These are phyloP conservation scores for Phasianus colchicus DNA, from an alignment of 2,113 vertebrate genomes.

Conservation along the genomic window DNA sequence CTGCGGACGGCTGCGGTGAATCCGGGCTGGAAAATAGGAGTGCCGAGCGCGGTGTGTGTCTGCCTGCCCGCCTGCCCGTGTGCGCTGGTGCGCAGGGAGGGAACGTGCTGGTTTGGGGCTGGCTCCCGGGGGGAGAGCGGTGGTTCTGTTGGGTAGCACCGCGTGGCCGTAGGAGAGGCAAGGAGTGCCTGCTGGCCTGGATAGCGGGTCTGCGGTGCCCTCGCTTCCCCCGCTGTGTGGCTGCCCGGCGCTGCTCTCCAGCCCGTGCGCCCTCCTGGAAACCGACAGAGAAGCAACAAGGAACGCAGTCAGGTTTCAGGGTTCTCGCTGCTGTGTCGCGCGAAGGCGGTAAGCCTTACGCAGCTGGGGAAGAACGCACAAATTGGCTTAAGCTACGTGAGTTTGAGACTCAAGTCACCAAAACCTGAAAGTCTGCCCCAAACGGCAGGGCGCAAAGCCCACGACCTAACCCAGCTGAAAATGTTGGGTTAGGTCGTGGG, in stretches of 20 bases:
- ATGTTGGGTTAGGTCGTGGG: background rate
- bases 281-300: background rate
- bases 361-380: rapidly evolving
- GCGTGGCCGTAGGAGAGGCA: no score
- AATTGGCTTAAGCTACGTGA: background rate
- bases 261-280: background rate
- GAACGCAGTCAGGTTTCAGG: background rate
- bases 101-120: background rate
- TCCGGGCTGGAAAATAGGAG: background rate
- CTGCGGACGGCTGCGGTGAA: background rate
- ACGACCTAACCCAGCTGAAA: background rate
- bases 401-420: no score
- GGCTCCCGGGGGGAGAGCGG: no score
- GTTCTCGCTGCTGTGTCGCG: background rate
- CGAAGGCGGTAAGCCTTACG: background rate
- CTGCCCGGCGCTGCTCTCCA: background rate
- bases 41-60: no score
- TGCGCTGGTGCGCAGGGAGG: no score
- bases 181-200: background rate
- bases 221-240: no score
- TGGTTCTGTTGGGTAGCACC: background rate
- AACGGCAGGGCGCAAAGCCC: no score
- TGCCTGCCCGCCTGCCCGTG: no score
- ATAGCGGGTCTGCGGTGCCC: no score
- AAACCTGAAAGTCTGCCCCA: no score